Evolutionary conservation across 2,113 vertebrate species (phyloP).

Genomic region (Ophthalmolycus amberensis): DNA sequence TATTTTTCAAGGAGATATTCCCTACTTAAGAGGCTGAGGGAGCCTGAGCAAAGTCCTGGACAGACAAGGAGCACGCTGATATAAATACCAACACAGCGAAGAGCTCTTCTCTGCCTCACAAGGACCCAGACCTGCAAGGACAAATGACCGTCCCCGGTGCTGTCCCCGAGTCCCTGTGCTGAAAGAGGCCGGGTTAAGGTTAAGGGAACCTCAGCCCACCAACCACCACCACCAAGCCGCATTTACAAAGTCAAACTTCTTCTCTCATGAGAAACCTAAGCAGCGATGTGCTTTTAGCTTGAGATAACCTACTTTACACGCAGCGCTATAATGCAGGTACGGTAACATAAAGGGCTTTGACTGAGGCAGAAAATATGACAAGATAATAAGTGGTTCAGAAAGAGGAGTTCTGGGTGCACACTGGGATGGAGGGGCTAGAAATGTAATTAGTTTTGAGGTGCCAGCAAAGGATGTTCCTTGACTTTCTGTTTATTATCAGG

Average conservation of each 20-base stretch:
- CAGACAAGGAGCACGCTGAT: constrained; percentile 64
- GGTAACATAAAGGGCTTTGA: constrained; percentile 21
- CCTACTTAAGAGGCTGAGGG: constrained; percentile 67
- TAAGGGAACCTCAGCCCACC: constrained; percentile 63
- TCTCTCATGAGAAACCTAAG: constrained; percentile 47
- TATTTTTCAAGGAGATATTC: constrained; percentile 74
- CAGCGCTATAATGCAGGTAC: background rate
- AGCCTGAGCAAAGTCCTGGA: constrained; percentile 58
- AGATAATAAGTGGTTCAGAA: constrained; percentile 30
- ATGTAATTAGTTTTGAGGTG: constrained; percentile 65
- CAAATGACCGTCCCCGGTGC: constrained; percentile 69
- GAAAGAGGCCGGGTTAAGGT: constrained; percentile 76
- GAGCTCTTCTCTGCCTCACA: constrained; percentile 69
- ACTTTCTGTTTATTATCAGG: constrained; percentile 64
- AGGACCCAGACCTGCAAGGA: constrained; percentile 76
- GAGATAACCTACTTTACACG: constrained; percentile 61
- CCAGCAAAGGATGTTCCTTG: constrained; percentile 59
- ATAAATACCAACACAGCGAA: constrained; percentile 77
- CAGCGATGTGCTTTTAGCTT: constrained; percentile 38
- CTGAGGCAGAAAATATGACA: constrained; percentile 22
- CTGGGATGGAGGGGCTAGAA: constrained; percentile 36
- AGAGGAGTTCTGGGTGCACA: background rate
- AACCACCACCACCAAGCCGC: constrained; percentile 40
- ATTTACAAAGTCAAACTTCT: constrained; percentile 70
- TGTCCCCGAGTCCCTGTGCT: constrained; percentile 71